Conservation (phyloP, 2,888 invertebrate species). For the Alviniconcha strummeri region DNA sequence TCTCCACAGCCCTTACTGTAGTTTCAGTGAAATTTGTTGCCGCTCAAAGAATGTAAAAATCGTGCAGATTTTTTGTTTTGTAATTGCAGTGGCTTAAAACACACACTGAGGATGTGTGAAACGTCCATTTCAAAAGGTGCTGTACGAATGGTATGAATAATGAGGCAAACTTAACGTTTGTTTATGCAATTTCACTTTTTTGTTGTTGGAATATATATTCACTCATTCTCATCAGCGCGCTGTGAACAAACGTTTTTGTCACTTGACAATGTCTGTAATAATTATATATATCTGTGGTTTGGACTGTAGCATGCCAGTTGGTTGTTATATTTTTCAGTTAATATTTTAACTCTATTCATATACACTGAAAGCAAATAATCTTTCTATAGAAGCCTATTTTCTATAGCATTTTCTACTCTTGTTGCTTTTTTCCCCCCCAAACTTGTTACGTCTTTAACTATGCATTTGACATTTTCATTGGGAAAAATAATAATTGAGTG, state of each 20-base stretch:
- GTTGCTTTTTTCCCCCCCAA: not conserved
- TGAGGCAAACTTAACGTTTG: not conserved
- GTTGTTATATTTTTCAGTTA: not conserved
- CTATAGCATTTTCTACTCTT: slow-evolving; percentile 22
- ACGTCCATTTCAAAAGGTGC: slow-evolving; percentile 20
- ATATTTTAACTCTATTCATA: not conserved
- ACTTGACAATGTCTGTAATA: not conserved
- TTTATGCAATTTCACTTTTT: slow-evolving; percentile 4
- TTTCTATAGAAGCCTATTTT: slow-evolving; percentile 25
- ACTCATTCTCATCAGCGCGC: not conserved
- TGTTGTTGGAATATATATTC: slow-evolving; percentile 7
- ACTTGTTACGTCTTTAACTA: no score
- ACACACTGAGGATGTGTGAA: not conserved
- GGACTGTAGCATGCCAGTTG: slow-evolving; percentile 16
- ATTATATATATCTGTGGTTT: slow-evolving; percentile 5
- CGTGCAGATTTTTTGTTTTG: not conserved
- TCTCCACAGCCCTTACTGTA: no score
- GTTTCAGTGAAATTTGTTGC: no score
- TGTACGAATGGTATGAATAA: slow-evolving; percentile 14
- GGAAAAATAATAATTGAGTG: no score
- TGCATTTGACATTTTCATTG: no score
- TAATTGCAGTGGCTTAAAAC: slow-evolving; percentile 6
- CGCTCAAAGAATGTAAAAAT: no score
- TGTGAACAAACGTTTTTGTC: slow-evolving; percentile 10
- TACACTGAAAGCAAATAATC: slow-evolving; percentile 16